These are phyloP conservation scores for Drosophila ironensis DNA, from an alignment of 1,140 invertebrate species.

Conservation along the genomic window DNA sequence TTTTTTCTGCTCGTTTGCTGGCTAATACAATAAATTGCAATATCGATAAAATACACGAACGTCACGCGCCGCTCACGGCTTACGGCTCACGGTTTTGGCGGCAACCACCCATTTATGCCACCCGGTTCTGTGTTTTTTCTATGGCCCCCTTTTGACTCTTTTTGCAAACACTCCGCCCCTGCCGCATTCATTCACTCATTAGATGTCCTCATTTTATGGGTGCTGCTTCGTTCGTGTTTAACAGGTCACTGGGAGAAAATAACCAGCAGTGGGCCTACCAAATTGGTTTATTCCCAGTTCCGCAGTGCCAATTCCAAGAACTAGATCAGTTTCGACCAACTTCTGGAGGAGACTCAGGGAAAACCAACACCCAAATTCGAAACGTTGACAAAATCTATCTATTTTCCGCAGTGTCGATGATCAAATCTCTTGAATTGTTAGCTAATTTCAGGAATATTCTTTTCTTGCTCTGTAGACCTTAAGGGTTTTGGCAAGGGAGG, in stretches of 20 bases:
- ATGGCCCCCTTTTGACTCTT: neutral
- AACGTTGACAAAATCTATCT: no score
- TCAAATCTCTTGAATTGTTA: neutral
- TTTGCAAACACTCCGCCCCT: neutral
- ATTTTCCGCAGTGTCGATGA: neutral
- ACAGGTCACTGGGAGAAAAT: neutral
- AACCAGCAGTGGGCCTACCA: no score
- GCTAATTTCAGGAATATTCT: no score
- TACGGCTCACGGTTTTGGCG: constrained; percentile 21
- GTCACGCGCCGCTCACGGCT: constrained; percentile 62
- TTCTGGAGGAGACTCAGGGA: no score
- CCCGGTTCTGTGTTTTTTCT: no score
- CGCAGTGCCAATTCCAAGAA: no score
- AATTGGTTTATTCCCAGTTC: no score
- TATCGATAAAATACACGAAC: constrained; percentile 80
- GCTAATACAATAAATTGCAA: constrained; percentile 78
- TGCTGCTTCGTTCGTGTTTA: constrained; percentile 25
- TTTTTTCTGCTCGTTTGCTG: constrained; percentile 13
- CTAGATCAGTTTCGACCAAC: no score
- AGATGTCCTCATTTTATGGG: constrained; percentile 57
- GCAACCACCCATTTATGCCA: neutral
- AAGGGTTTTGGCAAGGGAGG: neutral
- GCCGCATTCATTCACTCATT: constrained; percentile 38
- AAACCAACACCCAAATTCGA: no score
- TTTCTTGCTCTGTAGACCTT: neutral